These are phyloP conservation scores for Strongylocentrotus purpuratus DNA, from an alignment of 35 echinoderm and acorn worm genomes.

Conservation along the genomic window DNA sequence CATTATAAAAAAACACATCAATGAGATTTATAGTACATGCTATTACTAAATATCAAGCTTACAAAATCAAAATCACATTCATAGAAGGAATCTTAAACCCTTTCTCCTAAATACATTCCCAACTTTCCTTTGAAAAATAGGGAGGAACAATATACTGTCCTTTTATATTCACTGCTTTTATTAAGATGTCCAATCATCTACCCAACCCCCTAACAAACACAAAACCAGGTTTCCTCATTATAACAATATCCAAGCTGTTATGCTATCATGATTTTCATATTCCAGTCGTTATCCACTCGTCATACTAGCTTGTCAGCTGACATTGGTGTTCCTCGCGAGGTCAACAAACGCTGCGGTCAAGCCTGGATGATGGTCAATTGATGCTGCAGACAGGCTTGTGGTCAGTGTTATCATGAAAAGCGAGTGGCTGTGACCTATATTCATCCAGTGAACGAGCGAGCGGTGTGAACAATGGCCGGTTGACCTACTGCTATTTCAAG, in stretches of 20 bases:
- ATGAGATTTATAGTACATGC: no score
- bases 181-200: neutral
- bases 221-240: neutral
- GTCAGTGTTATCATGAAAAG: neutral
- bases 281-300: neutral
- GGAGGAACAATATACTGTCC: no score
- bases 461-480: neutral
- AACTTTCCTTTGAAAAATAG: no score
- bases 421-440: constrained; percentile 1
- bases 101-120: no score
- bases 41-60: no score
- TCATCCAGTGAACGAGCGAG: neutral
- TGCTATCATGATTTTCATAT: neutral
- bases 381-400: neutral
- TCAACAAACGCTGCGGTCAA: constrained; percentile 9
- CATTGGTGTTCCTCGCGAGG: neutral
- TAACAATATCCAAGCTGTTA: neutral
- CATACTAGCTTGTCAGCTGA: neutral
- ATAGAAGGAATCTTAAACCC: no score
- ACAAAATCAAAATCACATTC: no score
- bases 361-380: constrained; percentile 5
- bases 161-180: no score
- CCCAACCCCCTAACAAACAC: neutral
- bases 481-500: neutral
- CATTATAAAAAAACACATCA: no score